Evolutionary conservation across 2,888 invertebrate genomes (phyloP), one percentile per base, ranked within the genome.

Genomic region (Anthrax anthrax): DNA sequence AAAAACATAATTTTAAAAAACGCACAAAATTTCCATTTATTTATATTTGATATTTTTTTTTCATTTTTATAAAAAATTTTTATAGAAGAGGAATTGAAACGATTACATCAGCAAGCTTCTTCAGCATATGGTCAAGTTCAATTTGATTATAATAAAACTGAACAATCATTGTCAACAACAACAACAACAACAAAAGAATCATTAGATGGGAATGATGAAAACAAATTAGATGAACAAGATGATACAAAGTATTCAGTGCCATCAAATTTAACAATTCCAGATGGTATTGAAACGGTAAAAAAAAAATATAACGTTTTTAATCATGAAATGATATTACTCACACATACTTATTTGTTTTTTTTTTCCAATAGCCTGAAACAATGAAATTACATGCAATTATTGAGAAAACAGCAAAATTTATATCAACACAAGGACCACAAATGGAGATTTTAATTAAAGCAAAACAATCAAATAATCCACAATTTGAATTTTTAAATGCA

Each of bases 371-470:
- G 90, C 95, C 95, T 0, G 81, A 81, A 53, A 83, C 84, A 5
- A 75, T 82, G 58, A 95, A 94, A 65, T 79, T 85, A 57, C 88
- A 92, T 64, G 85, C 88, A 14, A 87, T 97, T 51, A 94, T 98
- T 58, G 94, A 95, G 61, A 94, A 92, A 69, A 99, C 91, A 1
- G 88, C 90, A 1, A 72, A 81, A 55, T 91, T 91, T 67, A 87
- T 91, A 56, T 81, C 82, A 55, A 76, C 79, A 42, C 94, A 96
- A 62, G 97, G 97, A 0, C 77, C 83, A 9, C 98, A 98, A 70
- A 96, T 98, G 96, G 98, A 98, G 72, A 95, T 98, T 55, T 75
- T 98, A 13, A 83, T 98, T 55, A 97, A 97, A 69, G 90, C 96
- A 4, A 98, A 97, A 69, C 98, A 98, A 67, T 77, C 86, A 0